Evolutionary conservation across 2,113 vertebrate genomes (phyloP).

Genomic region (Anthoscopus minutus): DNA sequence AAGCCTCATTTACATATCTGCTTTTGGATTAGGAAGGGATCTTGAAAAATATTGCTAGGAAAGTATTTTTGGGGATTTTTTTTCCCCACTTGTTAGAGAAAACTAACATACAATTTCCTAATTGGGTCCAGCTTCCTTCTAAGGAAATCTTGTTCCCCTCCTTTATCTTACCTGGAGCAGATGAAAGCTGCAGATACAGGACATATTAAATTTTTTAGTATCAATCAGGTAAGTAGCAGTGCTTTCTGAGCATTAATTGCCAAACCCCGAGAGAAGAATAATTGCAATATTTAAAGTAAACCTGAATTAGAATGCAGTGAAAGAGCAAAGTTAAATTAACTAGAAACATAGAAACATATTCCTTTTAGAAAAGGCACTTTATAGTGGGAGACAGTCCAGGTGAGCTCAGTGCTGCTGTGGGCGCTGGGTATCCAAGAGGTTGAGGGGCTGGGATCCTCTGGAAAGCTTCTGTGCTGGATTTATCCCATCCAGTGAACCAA

Average conservation of each 20-base stretch:
- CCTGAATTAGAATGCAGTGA: not conserved
- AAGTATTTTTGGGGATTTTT: not conserved
- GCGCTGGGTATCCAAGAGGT: not conserved
- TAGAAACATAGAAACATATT: not conserved
- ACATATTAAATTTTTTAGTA: not conserved
- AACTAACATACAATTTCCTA: not conserved
- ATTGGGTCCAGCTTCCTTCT: not conserved
- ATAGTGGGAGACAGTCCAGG: not conserved
- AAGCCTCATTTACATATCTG: slow-evolving; percentile 15
- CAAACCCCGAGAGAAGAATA: not conserved
- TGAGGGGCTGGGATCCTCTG: not conserved
- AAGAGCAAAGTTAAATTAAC: not conserved
- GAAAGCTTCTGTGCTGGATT: not conserved
- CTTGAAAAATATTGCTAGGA: not conserved
- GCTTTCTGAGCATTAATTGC: not conserved
- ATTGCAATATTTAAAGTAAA: not conserved
- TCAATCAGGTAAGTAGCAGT: not conserved
- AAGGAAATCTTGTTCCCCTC: not conserved
- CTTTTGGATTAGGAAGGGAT: not conserved
- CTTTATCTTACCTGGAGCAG: not conserved
- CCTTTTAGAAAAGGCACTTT: not conserved
- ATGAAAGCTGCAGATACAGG: not conserved
- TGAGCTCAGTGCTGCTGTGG: not conserved
- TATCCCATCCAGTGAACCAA: not conserved
- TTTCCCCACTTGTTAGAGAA: not conserved